Evolutionary conservation across 2,797 vertebrate species (phyloP).

Genomic region (Sciaenops ocellatus): DNA sequence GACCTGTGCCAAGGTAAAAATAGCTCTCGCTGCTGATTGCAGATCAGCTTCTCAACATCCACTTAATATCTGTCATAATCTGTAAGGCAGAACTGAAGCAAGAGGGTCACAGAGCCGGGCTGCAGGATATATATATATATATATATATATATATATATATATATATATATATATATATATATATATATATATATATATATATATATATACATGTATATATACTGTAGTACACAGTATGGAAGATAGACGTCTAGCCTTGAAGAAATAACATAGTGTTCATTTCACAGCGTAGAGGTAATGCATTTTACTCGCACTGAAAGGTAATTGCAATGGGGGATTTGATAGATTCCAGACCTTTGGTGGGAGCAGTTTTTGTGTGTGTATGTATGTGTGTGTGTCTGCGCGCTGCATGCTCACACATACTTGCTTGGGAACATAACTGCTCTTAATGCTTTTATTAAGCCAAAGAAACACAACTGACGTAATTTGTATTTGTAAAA

Average conservation of each 20-base stretch:
- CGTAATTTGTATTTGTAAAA: slow-evolving; percentile 71
- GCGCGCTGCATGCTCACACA: slow-evolving; percentile 32
- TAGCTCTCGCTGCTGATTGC: slow-evolving; percentile 53
- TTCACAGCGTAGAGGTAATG: slow-evolving; percentile 73
- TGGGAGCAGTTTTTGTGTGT: slow-evolving; percentile 48
- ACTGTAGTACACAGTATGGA: slow-evolving; percentile 43
- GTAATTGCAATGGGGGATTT: slow-evolving; percentile 76
- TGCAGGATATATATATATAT: slow-evolving; percentile 31
- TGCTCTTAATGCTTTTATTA: slow-evolving; percentile 74
- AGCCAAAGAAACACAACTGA: slow-evolving; percentile 71
- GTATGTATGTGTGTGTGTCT: slow-evolving; percentile 25
- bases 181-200: slow-evolving; percentile 15
- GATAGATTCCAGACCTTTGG: slow-evolving; percentile 80
- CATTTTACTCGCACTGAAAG: slow-evolving; percentile 72
- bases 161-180: slow-evolving; percentile 11
- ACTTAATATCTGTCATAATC: slow-evolving; percentile 64
- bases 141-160: slow-evolving; percentile 21
- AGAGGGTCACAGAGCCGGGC: slow-evolving; percentile 43
- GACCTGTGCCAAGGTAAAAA: slow-evolving; percentile 53
- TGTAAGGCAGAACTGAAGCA: slow-evolving; percentile 55
- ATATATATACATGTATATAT: not conserved
- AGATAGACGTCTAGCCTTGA: slow-evolving; percentile 58
- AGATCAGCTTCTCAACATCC: slow-evolving; percentile 58
- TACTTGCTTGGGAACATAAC: slow-evolving; percentile 60
- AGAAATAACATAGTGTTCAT: slow-evolving; percentile 72